Evolutionary conservation across 2,113 vertebrate species (phyloP), one percentile per base, ranked within the genome.

Genomic region (Picathartes gymnocephalus): DNA sequence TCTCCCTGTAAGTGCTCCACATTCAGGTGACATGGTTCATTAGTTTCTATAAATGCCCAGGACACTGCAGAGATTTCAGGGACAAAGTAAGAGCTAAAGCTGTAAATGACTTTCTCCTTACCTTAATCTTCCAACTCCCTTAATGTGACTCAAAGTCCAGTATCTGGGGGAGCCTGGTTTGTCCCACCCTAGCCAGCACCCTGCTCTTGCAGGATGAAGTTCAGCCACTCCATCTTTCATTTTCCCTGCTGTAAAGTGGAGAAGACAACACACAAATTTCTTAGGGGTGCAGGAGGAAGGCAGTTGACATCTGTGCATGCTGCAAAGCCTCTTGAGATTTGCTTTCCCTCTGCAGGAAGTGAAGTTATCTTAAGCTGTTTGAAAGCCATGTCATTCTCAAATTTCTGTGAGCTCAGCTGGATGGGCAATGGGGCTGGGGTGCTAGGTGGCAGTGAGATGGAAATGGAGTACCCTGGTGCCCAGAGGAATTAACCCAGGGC

Each of bases 21-120:
- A 66, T 74, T 82, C 92, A 54, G 74, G 33, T 48, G 70, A 28
- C 31, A 11, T 2, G 5, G 51, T 86, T 93, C 70, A 50, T 61
- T 66, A 33, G n/a, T 74, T 92, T 70, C 88, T 90, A 65, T 81
- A 90, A 95, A 90, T 31, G 70, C 56, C 65, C 69, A 70, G 73
- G 81, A 65, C 64, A 31, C 9, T 73, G 79, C 79, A 70, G 5
- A 57, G 79, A 53, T 57, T 74, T 85, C 79, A 82, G 89, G 89
- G 65, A 70, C 89, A 74, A 81, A 69, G 58, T 31, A 45, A 65
- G 69, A 69, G n/a, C 78, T 81, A 44, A 87, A 85, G 65, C 24
- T 70, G 19, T 48, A 73, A 85, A 85, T 82, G 0, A 66, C 39
- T 79, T 87, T 78, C 65, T 72, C 27, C 45, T 90, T 81, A 48